A percentile compares a stretch with the other conserved stretches of the same genome.
phyloP scores from a whole-genome alignment of 2,113 vertebrate species.

The Cebus imitator region DNA sequence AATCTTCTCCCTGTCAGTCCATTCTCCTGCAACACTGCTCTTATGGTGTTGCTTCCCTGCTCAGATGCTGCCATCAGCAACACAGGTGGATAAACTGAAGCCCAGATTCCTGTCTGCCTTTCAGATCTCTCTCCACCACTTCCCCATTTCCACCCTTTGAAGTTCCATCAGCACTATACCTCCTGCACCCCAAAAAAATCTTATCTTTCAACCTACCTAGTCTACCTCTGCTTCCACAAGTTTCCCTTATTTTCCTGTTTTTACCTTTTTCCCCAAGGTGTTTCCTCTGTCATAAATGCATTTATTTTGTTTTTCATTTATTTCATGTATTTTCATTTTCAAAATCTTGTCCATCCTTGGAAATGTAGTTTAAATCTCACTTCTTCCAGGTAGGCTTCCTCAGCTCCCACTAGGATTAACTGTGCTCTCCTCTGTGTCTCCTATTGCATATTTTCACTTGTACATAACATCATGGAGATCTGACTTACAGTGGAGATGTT shows the following conservation, averaged over 20 bases:
- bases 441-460: neutral
- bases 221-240: neutral
- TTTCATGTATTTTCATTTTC: neutral
- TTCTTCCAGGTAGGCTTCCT: neutral
- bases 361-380: neutral
- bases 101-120: neutral
- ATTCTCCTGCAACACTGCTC: neutral
- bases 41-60: too few relatives aligned
- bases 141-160: neutral
- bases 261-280: neutral
- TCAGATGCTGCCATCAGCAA: neutral
- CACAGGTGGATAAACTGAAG: neutral
- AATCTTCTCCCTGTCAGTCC: neutral
- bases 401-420: neutral
- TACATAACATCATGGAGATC: neutral
- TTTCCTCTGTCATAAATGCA: neutral
- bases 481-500: neutral
- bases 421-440: neutral
- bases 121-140: neutral
- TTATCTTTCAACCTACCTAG: neutral
- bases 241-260: neutral
- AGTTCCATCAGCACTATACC: neutral
- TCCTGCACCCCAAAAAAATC: too few relatives aligned
- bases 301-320: neutral
- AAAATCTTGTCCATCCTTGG: neutral